Base-by-base conservation (phyloP, 92 coral and sea anemone genomes). In the Parazoanthus swiftii region DNA sequence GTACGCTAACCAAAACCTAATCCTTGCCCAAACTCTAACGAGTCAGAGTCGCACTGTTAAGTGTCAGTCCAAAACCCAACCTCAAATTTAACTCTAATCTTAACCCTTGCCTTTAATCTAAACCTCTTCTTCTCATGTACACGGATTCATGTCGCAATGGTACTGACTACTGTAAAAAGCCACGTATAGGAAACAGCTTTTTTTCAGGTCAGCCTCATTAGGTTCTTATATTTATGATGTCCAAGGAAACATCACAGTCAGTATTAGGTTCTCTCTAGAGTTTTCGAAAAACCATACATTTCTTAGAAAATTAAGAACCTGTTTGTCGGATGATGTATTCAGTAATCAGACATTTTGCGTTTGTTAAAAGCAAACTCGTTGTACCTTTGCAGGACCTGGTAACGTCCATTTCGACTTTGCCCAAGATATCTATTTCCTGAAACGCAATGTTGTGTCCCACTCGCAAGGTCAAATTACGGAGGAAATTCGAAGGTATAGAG, bases 381-480 rank as follows among this genome's bases (percentile, higher is more conserved):
- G 38, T 54, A 25, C 71, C 70, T 20, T 80, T 86, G 8, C 77
- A 96, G 99, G 98, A 76, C 98, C 99, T 23, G 99, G 98, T 0
- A 95, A 92, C 81, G 88, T 93, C 36, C 96, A 97, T 86, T 97
- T 93, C 88, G 98, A 97, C 89, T 91, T 95, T 92, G 99, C 93
- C 43, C 98, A 97, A 92, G 99, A 95, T 65, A 85, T 95, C 80
- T 92, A 89, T 83, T 95, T 95, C 59, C 71, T 91, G 15, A 89
- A 77, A 18, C 86, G 74, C 9, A 84, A 20, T 84, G 35, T 54
- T 84, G 36, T 68, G 29, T 70, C 87, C 33, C 87, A 11, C 5
- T 71, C 78, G 6, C 78, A 43, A 71, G 78, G 87, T 8, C 66
- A 26, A 21, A 43, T 65, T 44, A 3, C 74, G 20, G 77, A 70